phyloP scores from a whole-genome alignment of 2,113 vertebrate genomes.

The Nycticebus coucang region DNA sequence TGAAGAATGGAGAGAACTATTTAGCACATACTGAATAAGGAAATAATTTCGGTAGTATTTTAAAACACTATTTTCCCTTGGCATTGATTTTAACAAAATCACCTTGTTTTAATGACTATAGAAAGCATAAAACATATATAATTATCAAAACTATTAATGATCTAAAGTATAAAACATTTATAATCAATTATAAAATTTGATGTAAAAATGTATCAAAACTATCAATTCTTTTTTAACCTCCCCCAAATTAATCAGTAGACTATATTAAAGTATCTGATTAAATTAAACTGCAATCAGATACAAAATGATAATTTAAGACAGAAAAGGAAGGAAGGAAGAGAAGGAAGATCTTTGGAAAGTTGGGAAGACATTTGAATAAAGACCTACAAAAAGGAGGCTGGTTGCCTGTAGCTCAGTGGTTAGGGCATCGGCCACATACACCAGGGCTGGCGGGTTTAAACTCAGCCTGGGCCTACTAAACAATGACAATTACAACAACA shows the following conservation, averaged over 20 bases:
- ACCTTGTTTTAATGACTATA: neutral
- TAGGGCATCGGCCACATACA: too few species aligned
- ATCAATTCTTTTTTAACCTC: neutral
- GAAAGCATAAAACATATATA: neutral
- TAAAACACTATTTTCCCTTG: neutral
- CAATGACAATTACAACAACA: too few species aligned
- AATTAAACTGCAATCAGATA: neutral
- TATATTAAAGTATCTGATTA: neutral
- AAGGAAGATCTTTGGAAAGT: neutral
- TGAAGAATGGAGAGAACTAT: neutral
- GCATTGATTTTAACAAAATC: constrained; percentile 20
- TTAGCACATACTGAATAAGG: neutral
- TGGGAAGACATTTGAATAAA: neutral
- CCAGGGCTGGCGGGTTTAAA: too few species aligned
- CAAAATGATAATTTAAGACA: neutral
- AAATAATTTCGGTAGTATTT: neutral
- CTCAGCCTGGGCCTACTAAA: too few species aligned
- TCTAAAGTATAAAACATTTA: constrained; percentile 9
- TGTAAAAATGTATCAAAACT: neutral
- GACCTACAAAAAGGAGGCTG: neutral
- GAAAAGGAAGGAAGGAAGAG: neutral
- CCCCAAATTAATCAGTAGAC: neutral
- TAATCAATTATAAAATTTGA: neutral
- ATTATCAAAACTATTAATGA: neutral
- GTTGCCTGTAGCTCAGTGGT: too few species aligned